Evolutionary conservation across 1,140 invertebrate species (phyloP).

Genomic region (Anthonomus grandis): DNA sequence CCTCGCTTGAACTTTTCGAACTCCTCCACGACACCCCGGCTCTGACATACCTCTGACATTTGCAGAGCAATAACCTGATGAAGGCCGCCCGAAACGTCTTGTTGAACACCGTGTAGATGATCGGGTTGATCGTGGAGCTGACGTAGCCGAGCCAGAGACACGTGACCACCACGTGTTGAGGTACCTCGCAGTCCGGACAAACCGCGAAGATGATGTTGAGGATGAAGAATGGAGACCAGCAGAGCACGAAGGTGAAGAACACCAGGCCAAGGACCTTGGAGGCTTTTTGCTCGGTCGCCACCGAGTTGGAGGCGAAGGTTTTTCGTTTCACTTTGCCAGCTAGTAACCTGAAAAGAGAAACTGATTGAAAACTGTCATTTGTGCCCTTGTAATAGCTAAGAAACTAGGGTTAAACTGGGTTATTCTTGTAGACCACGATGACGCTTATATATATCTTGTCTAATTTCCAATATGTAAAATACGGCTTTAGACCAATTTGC

Average conservation of each 20-base stretch:
- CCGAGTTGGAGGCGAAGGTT: conserved; percentile 68
- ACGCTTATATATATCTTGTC: too few relatives aligned
- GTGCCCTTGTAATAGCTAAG: too few relatives aligned
- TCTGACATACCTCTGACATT: conserved; percentile 66
- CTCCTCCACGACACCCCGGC: too few relatives aligned
- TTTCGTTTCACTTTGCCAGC: conserved; percentile 63
- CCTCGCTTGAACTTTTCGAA: not conserved
- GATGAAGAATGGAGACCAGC: conserved; percentile 88
- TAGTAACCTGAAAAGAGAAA: conserved; percentile 56
- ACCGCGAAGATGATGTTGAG: conserved; percentile 79
- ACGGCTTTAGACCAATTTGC: too few relatives aligned
- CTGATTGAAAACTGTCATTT: not conserved
- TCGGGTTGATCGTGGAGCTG: conserved; percentile 80
- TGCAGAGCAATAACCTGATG: conserved; percentile 70
- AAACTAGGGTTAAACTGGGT: too few relatives aligned
- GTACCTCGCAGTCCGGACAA: conserved; percentile 68
- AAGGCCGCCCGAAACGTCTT: conserved; percentile 82
- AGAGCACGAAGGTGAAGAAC: conserved; percentile 86
- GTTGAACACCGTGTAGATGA: conserved; percentile 89
- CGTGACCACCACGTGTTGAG: conserved; percentile 69
- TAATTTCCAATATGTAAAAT: too few relatives aligned
- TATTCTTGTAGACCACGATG: too few relatives aligned
- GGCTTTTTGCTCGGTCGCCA: conserved; percentile 80
- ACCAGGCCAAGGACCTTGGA: conserved; percentile 82
- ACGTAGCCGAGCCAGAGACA: conserved; percentile 87